Evolutionary conservation across 1,140 invertebrate genomes (phyloP), one percentile per base, ranked within the genome.

Genomic region (Carposina sasakii): DNA sequence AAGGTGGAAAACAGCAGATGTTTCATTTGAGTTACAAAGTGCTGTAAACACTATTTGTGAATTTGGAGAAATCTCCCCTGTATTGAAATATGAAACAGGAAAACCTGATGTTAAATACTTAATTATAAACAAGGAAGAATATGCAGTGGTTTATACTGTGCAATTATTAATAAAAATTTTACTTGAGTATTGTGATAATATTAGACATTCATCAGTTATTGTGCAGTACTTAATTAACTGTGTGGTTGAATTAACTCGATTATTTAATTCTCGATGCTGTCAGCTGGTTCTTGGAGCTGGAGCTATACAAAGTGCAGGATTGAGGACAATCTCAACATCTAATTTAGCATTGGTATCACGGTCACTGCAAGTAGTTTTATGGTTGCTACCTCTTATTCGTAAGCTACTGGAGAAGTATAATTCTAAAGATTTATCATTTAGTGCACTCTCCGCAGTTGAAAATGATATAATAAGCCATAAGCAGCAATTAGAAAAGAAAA

Each of bases 271-370:
- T 4, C 90, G 93, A 58, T 95, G 93, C 53, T 98, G 94, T 85
- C 96, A 98, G 73, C 85, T 99, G 46, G 95, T 99, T 19, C 86
- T 99, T 17, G 97, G 97, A 39, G 98, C 97, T 22, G 97, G 96
- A 22, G 97, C 98, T 1, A 90, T 99, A 67, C 92, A 96, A 69
- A 92, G 96, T 52, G 96, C 96, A 13, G 97, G 97, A 0, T 85
- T 99, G 30, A 99, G 98, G 86, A 98, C 96, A 33, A 99, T 99
- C 39, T 97, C 96, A 0, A 97, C 94, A 53, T 95, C 93, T 30
- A 98, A 98, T 87, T 86, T 99, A 52, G 97, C 96, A 6, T 84
- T 99, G 51, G 94, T 96, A 0, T 95, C 94, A 6, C 88, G 98
- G 54, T 97, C 93, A 84, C 74, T 97, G 71, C 91, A 94, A 67